Conservation (phyloP, 2,113 vertebrate species). For the Sceloporus undulatus region DNA sequence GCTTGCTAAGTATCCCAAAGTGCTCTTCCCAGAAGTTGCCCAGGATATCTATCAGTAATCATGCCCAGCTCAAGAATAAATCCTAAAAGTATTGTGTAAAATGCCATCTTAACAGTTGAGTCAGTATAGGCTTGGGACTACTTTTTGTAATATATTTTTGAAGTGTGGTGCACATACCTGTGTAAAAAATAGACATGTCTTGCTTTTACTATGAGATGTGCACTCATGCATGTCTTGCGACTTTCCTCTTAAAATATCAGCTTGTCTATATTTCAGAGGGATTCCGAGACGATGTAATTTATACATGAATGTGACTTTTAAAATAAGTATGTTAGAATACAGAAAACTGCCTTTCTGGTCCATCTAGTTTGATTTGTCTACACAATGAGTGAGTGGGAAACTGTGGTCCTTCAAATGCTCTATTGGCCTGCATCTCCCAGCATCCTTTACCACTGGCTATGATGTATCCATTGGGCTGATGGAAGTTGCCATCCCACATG, state of each 20-base stretch:
- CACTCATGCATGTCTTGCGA: background rate
- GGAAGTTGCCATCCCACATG: too few species aligned
- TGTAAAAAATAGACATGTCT: background rate
- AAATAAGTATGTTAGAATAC: background rate
- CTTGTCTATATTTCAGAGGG: background rate
- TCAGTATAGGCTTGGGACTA: background rate
- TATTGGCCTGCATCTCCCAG: too few species aligned
- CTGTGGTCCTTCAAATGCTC: too few species aligned
- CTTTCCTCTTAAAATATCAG: background rate
- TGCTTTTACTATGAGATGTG: background rate
- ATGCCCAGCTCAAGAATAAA: slow-evolving; percentile 48
- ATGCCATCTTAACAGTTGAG: background rate
- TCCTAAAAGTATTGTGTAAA: background rate
- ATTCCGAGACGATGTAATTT: too few species aligned
- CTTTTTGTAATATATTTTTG: background rate
- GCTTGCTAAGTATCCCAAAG: slow-evolving; percentile 30
- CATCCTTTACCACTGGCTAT: too few species aligned
- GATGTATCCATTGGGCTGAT: too few species aligned
- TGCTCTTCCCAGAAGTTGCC: slow-evolving; percentile 38
- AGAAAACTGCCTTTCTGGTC: too few species aligned
- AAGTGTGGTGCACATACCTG: background rate
- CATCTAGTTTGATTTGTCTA: too few species aligned
- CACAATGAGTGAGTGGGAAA: too few species aligned
- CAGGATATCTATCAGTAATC: slow-evolving; percentile 68
- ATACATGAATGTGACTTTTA: background rate